Conservation (phyloP, 2,888 invertebrate species). For the Xanthostigma xanthostigma region DNA sequence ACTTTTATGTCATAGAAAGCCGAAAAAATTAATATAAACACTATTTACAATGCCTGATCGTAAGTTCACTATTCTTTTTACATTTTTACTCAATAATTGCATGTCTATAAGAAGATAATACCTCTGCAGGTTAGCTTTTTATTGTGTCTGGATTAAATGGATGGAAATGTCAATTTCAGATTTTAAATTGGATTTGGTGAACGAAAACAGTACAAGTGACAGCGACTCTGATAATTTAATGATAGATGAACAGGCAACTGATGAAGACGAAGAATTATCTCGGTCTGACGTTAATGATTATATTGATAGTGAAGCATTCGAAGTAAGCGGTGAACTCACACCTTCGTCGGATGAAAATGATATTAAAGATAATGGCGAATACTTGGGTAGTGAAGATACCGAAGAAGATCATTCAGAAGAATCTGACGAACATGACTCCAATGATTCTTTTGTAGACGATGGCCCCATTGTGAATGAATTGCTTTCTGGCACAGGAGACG, state of each 20-base stretch:
- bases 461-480: background rate
- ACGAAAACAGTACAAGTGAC: background rate
- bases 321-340: background rate
- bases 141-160: too few relatives aligned
- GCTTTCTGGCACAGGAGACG: slow-evolving; percentile 4
- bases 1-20: too few relatives aligned
- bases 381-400: background rate
- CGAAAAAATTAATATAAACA: too few relatives aligned
- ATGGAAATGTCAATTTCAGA: too few relatives aligned
- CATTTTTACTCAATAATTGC: too few relatives aligned
- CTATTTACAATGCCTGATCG: too few relatives aligned
- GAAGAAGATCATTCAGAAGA: background rate
- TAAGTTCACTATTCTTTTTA: too few relatives aligned
- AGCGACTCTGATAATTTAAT: background rate
- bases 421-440: background rate
- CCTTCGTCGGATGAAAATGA: slow-evolving; percentile 2
- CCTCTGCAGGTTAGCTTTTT: too few relatives aligned
- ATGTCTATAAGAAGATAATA: too few relatives aligned
- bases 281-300: background rate
- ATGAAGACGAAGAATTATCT: background rate
- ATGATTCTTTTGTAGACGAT: slow-evolving; percentile 1
- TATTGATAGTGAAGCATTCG: slow-evolving; percentile 1
- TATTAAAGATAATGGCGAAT: background rate
- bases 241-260: background rate
- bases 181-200: too few relatives aligned